A percentile compares a stretch with the other conserved stretches of the same genome.
Conservation (phyloP, 2,113 vertebrate genomes). For the Chlamydotis undulata region DNA sequence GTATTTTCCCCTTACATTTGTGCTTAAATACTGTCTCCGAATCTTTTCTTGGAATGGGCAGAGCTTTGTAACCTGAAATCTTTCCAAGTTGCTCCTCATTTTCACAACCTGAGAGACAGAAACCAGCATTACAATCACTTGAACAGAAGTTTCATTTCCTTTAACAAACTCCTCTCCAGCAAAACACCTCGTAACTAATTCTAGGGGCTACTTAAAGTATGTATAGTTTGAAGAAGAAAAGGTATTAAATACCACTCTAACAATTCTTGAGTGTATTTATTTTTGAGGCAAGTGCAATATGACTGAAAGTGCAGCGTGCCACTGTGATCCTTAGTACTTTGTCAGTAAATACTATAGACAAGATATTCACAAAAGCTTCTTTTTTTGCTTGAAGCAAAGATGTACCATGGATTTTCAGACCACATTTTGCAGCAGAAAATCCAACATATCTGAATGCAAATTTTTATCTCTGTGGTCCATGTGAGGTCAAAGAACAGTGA, state of each 20-base stretch:
- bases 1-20: slow-evolving; percentile 86
- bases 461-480: neutral
- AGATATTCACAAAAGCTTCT: neutral
- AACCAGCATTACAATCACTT: neutral
- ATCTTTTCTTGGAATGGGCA: slow-evolving; percentile 96
- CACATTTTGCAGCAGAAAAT: neutral
- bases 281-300: neutral
- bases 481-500: neutral
- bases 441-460: fast-evolving
- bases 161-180: neutral
- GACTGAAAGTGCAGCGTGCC: neutral
- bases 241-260: neutral
- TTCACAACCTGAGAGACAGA: slow-evolving; percentile 85
- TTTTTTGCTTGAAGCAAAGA: neutral
- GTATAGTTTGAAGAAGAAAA: neutral
- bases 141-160: neutral
- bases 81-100: slow-evolving; percentile 96
- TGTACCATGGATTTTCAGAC: neutral
- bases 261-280: neutral
- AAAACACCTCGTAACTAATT: neutral
- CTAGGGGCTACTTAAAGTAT: neutral
- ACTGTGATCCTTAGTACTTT: neutral
- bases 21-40: slow-evolving; percentile 94
- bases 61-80: slow-evolving; percentile 95
- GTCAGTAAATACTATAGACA: neutral